Conservation (phyloP, 2,888 invertebrate species). For the Acrocera orbiculus region DNA sequence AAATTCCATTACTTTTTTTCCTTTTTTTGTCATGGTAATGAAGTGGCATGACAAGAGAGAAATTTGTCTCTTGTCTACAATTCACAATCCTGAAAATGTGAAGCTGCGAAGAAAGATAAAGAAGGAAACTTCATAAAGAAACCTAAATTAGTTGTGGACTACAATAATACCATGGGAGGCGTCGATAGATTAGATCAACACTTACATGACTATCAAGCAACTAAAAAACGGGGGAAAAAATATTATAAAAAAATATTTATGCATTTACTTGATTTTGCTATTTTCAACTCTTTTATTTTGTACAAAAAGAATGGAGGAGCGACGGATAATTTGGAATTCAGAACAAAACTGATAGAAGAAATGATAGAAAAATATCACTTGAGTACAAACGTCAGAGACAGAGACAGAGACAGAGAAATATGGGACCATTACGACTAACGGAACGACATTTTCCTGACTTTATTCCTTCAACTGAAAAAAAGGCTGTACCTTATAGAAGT, state of each 20-base stretch:
- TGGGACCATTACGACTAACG: constrained; percentile 1
- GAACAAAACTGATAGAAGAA: constrained; percentile 1
- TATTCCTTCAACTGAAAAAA: constrained; percentile 2
- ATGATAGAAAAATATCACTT: constrained; percentile 1
- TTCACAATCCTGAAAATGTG: constrained; percentile 1
- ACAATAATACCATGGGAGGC: constrained; percentile 4
- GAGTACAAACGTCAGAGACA: not conserved
- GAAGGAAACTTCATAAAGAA: constrained; percentile 1
- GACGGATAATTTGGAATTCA: constrained; percentile 1
- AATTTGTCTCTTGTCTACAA: constrained; percentile 2
- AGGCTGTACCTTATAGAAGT: not conserved
- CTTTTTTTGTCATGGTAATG: constrained; percentile 3
- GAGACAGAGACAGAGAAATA: not conserved
- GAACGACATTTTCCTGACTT: constrained; percentile 2
- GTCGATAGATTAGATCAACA: constrained; percentile 5
- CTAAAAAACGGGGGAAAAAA: constrained; percentile 3
- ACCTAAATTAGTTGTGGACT: constrained; percentile 4
- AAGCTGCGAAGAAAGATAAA: not conserved
- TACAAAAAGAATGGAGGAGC: constrained; percentile 3
- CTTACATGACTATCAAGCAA: constrained; percentile 2
- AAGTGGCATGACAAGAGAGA: constrained; percentile 3
- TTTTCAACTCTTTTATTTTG: constrained; percentile 3
- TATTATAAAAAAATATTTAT: constrained; percentile 1
- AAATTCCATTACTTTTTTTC: not conserved
- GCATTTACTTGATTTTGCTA: not conserved